Evolutionary conservation across 1,140 invertebrate genomes (phyloP), one percentile per base, ranked within the genome.

Genomic region (Oreohelix idahoensis): DNA sequence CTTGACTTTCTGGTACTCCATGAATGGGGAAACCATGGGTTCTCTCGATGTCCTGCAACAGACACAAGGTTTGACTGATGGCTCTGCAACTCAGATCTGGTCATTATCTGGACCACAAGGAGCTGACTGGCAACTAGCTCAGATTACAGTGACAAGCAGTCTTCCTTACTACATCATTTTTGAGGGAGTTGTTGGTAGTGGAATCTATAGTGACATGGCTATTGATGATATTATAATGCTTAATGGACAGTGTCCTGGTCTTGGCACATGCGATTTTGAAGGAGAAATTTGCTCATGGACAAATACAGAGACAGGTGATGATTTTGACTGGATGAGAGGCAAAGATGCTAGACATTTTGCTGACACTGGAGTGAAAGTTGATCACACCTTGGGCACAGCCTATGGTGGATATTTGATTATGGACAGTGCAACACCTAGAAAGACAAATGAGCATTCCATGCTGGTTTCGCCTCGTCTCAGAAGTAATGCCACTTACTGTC

Each of bases 1-100:
- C 83, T 81, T 13, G 96, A 96, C 89, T 96, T 94, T 93, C 95
- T 97, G 94, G 94, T 95, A 93, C 88, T 95, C 96, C 87, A 96
- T 97, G 96, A 96, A 94, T 88, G 96, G 96, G 26, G 29, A 38
- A 17, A 75, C 81, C 5, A 84, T 88, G 51, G 90, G 89, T 29
- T 69, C 81, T 29, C 86, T 91, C 17, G 87, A 90, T 81, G 84
- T 91, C 8, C 90, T 87, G 15, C 42, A 45, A 23, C n/a, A 63
- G 51, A 45, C 35, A 23, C n/a, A 42, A 70, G 74, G 39, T 29
- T 20, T 29, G n/a, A n/a, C 58, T 32, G 29, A 36, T 23, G 63
- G 29, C 26, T 53, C 69, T 58, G 66, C 71, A n/a, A 73, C 38
- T 77, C 20, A 35, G 26, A 58, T 79, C 2, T 83, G 53, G 58